A percentile compares a stretch with the other conserved stretches of the same genome.
Evolutionary conservation across 2,888 invertebrate species (phyloP).

Genomic region (Hoplodrina ambigua): DNA sequence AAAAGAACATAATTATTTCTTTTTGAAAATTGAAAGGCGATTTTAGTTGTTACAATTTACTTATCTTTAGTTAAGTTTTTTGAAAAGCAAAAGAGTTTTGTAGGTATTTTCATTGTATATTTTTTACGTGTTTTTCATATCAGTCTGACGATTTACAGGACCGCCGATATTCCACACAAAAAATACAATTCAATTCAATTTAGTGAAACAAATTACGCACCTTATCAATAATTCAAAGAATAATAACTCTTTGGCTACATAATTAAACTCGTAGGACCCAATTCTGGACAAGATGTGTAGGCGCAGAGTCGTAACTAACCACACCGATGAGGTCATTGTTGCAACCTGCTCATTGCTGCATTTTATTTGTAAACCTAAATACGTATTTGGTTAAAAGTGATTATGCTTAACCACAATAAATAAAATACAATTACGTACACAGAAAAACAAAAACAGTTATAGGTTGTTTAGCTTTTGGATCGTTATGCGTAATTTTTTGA

Average conservation of each 20-base stretch:
- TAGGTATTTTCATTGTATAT: too few relatives aligned
- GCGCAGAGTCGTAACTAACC: slow-evolving; percentile 49
- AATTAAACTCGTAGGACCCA: slow-evolving; percentile 51
- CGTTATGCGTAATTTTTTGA: too few relatives aligned
- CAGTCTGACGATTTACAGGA: neutral
- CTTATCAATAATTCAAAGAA: slow-evolving; percentile 30
- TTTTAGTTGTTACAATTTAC: neutral
- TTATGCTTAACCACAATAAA: neutral
- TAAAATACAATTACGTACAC: too few relatives aligned
- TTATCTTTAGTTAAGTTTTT: neutral
- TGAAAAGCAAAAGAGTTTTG: neutral
- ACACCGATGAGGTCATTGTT: slow-evolving; percentile 67
- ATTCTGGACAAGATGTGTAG: slow-evolving; percentile 57
- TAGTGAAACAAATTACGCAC: neutral
- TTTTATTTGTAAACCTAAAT: slow-evolving; percentile 45
- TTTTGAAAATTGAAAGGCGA: too few relatives aligned
- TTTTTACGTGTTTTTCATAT: too few relatives aligned
- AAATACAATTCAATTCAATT: neutral
- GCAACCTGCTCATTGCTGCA: slow-evolving; percentile 61
- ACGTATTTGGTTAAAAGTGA: slow-evolving; percentile 35
- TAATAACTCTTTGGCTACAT: slow-evolving; percentile 28
- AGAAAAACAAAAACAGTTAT: too few relatives aligned
- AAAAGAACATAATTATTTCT: neutral
- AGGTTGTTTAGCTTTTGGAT: neutral
- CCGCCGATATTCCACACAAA: neutral